Conservation (phyloP, 2,797 vertebrate species). For the Orestias chungarensis region DNA sequence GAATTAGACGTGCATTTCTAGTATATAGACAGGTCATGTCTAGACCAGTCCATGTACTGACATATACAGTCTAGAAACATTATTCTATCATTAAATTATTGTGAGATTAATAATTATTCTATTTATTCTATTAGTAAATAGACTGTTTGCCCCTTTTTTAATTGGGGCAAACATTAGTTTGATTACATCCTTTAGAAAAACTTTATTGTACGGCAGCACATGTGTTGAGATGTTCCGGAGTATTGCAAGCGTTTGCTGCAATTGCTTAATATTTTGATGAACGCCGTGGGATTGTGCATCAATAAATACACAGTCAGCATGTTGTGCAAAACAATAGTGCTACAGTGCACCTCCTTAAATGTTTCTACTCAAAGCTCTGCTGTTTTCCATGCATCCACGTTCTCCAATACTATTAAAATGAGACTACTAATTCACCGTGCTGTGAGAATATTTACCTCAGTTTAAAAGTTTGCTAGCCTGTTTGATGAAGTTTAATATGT, state of each 20-base stretch:
- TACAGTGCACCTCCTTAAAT: constrained; percentile 7
- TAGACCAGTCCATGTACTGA: not conserved
- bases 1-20: not conserved
- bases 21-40: not conserved
- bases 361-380: constrained; percentile 15
- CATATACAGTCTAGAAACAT: not conserved
- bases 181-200: not conserved
- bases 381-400: constrained; percentile 32
- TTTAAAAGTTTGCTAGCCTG: constrained; percentile 20
- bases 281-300: constrained; percentile 2
- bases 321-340: constrained; percentile 10
- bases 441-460: constrained; percentile 36
- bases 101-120: too few species aligned
- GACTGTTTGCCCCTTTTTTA: not conserved
- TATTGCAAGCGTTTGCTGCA: not conserved
- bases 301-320: constrained; percentile 23
- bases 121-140: too few species aligned
- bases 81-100: not conserved
- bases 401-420: too few species aligned
- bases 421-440: constrained; percentile 36
- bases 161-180: not conserved
- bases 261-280: constrained; percentile 14
- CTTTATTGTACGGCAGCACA: not conserved
- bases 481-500: constrained; percentile 26
- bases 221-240: constrained; percentile 22